Conservation (phyloP, 2,797 vertebrate genomes). For the Protosalanx chinensis region DNA sequence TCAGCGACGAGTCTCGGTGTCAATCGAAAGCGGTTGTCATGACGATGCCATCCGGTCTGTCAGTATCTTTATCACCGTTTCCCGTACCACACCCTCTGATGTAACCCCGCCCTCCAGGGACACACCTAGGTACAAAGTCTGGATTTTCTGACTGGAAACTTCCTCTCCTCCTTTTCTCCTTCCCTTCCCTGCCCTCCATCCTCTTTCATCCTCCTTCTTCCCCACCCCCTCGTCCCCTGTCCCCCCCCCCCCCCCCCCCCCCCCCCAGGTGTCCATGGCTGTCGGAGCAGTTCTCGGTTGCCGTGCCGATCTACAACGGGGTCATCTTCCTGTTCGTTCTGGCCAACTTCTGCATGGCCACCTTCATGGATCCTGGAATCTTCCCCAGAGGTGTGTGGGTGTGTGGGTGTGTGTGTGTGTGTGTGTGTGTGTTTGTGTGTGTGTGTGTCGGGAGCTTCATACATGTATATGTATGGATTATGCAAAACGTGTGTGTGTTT, state of each 20-base stretch:
- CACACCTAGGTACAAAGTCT: background rate
- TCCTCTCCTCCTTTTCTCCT: background rate
- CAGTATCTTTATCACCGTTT: background rate
- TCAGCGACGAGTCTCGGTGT: background rate
- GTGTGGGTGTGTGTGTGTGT: background rate
- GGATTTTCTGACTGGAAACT: too few relatives aligned
- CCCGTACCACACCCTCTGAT: background rate
- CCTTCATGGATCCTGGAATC: constrained; percentile 98
- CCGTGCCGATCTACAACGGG: constrained; percentile 91
- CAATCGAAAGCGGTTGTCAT: background rate
- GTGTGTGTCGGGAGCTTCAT: background rate
- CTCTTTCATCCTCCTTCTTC: background rate
- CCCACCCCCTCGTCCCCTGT: background rate
- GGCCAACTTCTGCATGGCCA: constrained; percentile 99
- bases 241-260: background rate
- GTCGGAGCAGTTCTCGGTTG: constrained; percentile 83
- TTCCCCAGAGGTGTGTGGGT: constrained; percentile 83
- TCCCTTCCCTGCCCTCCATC: background rate
- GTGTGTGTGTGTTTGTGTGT: background rate
- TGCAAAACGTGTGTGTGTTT: background rate
- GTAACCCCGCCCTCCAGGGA: background rate
- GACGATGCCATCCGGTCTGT: background rate
- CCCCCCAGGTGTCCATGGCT: constrained; percentile 89
- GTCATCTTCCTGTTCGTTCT: constrained; percentile 93
- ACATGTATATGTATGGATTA: background rate